Base-by-base conservation (phyloP, 1,140 invertebrate genomes). In the Brachionus rotundiformis region DNA sequence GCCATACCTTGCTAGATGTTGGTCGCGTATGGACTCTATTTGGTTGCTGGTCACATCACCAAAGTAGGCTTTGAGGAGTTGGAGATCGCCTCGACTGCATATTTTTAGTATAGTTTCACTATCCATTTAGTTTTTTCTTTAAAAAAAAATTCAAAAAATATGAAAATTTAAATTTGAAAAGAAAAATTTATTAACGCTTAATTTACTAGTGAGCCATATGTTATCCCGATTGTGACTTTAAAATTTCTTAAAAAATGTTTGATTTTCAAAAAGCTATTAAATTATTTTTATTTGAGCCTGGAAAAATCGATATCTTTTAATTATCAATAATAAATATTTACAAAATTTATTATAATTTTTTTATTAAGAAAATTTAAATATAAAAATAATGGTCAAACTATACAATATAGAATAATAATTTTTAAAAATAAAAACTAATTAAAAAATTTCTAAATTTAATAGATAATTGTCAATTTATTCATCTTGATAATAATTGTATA, bases 41-140 rank as follows among this genome's bases (percentile, higher is more conserved):
- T 77, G 68, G 8, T 73, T 25, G 11, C 36, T 39, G 5, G 0
- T 44, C 2, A 8, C 8, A 41, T 73, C 68, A 25, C 41, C 27
- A 44, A 73, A 11, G 11, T 31, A 44, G 11, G 19, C 68, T 29
- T 73, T 73, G 8, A 73, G 11, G 27, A 27, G 68, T 25, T 73
- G 36, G 7, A 73, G 41, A 73, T 73, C 68, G 2, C 68, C 68
- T 27, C 68, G 68, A 31, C 36, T 44, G 39, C 68, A 73, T 25
- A 44, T 13, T 73, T 73, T 73, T 73, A 73, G 10, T 6, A 68
- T 33, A n/a, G 29, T 68, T 33, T 68, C 63, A 68, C 31, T 36
- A 19, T 68, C 63, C 63, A 68, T 68, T 36, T 36, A 16, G n/a
- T n/a, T 16, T 54, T 7, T 54, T 2, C 8, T 41, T 1, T 41